Percentiles rank a stretch among this genome's conserved stretches.
These are phyloP conservation scores for Drosophila acutilabella DNA, from an alignment of 2,888 invertebrate genomes.

Conservation along the genomic window DNA sequence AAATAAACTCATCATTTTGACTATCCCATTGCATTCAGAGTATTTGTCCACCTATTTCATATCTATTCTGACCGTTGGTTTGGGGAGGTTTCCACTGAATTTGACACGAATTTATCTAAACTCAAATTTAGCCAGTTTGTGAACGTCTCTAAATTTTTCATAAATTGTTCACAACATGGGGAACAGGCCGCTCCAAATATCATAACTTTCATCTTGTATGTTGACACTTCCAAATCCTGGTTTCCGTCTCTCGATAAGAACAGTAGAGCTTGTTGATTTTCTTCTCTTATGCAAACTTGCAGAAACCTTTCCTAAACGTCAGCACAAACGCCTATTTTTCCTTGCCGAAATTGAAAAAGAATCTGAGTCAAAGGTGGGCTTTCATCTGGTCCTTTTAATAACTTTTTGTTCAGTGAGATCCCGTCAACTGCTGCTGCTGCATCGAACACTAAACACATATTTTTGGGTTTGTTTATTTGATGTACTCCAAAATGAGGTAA, in stretches of 20 bases:
- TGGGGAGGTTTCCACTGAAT: not conserved
- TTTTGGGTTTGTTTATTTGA: slow-evolving; percentile 7
- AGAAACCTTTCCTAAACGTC: not conserved
- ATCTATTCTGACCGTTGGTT: not conserved
- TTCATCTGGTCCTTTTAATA: not conserved
- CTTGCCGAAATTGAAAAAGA: not conserved
- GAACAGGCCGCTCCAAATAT: slow-evolving; percentile 21
- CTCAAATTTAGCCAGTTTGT: slow-evolving; percentile 14
- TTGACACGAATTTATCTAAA: slow-evolving; percentile 19
- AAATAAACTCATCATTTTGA: slow-evolving; percentile 14
- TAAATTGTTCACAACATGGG: slow-evolving; percentile 22
- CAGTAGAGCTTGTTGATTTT: not conserved
- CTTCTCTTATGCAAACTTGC: not conserved
- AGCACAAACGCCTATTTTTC: not conserved
- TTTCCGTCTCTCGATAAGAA: slow-evolving; percentile 9
- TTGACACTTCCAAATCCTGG: not conserved
- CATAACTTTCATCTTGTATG: slow-evolving; percentile 8
- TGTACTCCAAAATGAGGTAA: slow-evolving; percentile 10
- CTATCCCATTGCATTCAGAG: slow-evolving; percentile 16
- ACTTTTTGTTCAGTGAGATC: not conserved
- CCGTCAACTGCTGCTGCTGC: slow-evolving; percentile 10
- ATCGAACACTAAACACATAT: slow-evolving; percentile 9
- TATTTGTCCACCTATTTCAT: slow-evolving; percentile 2
- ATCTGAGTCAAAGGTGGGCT: not conserved
- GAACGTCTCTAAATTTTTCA: slow-evolving; percentile 16